Percentiles rank a stretch among this genome's conserved stretches.
Conservation (phyloP, 1,140 invertebrate species). For the Danaus plexippus region DNA sequence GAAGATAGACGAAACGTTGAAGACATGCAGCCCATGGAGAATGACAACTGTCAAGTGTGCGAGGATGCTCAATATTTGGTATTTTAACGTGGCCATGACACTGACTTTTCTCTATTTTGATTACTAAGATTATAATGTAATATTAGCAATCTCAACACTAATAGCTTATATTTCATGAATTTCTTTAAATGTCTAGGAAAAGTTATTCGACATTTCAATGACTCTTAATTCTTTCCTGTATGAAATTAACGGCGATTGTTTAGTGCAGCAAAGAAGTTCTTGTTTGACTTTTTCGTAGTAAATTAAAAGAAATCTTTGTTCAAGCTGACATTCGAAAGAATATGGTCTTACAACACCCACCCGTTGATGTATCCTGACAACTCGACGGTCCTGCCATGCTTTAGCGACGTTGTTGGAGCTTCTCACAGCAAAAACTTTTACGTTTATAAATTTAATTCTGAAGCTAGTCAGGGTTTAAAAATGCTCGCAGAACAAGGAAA, state of each 20-base stretch:
- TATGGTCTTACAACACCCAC: conserved; percentile 98
- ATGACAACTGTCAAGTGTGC: conserved; percentile 47
- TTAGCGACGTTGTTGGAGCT: conserved; percentile 98
- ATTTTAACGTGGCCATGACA: background rate
- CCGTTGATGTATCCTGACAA: conserved; percentile 91
- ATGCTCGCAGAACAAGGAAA: conserved; percentile 96
- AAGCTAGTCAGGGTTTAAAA: conserved; percentile 89
- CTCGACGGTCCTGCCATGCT: conserved; percentile 88
- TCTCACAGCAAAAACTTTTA: conserved; percentile 90
- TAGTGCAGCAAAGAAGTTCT: too few relatives aligned
- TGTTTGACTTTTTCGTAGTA: too few relatives aligned
- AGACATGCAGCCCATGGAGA: conserved; percentile 54
- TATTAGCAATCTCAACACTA: too few relatives aligned
- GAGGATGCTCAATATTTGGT: conserved; percentile 60
- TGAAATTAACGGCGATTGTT: too few relatives aligned
- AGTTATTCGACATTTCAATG: too few relatives aligned
- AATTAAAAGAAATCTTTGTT: conserved; percentile 2
- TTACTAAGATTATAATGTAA: too few relatives aligned
- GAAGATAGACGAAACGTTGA: conserved; percentile 51
- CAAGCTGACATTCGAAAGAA: conserved; percentile 92
- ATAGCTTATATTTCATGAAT: too few relatives aligned
- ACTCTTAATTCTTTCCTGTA: too few relatives aligned
- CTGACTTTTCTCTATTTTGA: too few relatives aligned
- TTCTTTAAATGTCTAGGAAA: too few relatives aligned
- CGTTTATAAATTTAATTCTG: conserved; percentile 90